Base-by-base conservation (phyloP, 1,140 invertebrate species). In the Asbolus verrucosus region DNA sequence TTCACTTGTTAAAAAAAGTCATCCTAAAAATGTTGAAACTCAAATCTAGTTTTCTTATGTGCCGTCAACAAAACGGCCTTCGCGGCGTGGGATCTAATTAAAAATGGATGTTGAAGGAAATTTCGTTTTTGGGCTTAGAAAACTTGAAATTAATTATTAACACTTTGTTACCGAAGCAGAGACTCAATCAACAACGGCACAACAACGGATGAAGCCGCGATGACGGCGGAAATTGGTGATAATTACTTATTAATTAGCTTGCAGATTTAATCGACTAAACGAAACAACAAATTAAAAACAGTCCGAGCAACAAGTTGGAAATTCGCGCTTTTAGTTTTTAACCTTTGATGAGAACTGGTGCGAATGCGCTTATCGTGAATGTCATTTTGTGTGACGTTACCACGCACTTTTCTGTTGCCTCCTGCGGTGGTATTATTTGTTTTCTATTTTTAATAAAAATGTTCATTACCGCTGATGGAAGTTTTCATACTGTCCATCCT, bases 231-330 rank as follows among this genome's bases (percentile, higher is more conserved):
- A 54, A 54, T 54, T 54, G 46, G 46, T 27, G 46, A 54, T 54
- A 54, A 54, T 54, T 27, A 54, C 46, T 30, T 54, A 54, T 54
- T 54, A 54, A 54, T 54, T 54, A 24, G 46, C 46, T 54, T 36
- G 46, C 21, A 54, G 46, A 27, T 54, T 54, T 54, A 54, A 54
- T 54, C 46, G 46, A 54, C 46, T 54, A 14, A 19, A 27, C 46
- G 46, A 54, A 27, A 54, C 46, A 27, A 27, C 46, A 54, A 54
- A 54, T 54, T 54, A 54, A 54, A 54, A 54, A 54, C 46, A 21
- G 21, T 11, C 19, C 46, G 21, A 8, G 46, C 46, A 54, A 54
- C 46, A 54, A 54, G 46, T 54, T 24, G 19, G 46, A 54, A 27
- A 46, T 46, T 54, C 19, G 46, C 19, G 46, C 19, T 27, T 54